These are phyloP conservation scores for Pectinophora gossypiella DNA, from an alignment of 1,140 invertebrate species.

Conservation along the genomic window DNA sequence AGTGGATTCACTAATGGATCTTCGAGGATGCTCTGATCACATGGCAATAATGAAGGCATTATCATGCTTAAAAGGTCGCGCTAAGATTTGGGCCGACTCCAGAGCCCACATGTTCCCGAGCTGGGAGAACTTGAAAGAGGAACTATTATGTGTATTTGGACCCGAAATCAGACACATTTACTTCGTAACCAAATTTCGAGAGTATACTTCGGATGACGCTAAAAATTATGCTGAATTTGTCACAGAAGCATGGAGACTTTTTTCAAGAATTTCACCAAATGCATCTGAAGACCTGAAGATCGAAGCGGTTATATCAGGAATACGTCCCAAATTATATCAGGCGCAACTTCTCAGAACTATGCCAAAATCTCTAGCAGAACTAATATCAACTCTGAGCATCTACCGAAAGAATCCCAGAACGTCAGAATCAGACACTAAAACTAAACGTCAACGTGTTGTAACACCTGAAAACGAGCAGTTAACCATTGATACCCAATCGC, in stretches of 20 bases:
- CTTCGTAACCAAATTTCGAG: slow-evolving; percentile 6
- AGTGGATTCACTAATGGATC: slow-evolving; percentile 7
- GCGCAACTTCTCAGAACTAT: slow-evolving; percentile 1
- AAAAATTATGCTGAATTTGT: slow-evolving; percentile 8
- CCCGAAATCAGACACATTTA: slow-evolving; percentile 2
- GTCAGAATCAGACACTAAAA: neutral
- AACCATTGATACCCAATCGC: neutral
- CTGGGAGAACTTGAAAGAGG: neutral
- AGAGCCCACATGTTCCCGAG: slow-evolving; percentile 1
- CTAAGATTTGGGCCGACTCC: slow-evolving; percentile 4
- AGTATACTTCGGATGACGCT: slow-evolving; percentile 8
- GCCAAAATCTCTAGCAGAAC: slow-evolving; percentile 4
- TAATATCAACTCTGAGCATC: neutral
- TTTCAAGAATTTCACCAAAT: slow-evolving; percentile 6
- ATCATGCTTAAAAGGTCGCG: slow-evolving; percentile 5
- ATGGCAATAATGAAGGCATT: slow-evolving; percentile 7
- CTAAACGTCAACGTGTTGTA: neutral
- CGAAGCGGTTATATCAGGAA: slow-evolving; percentile 9
- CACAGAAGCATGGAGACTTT: slow-evolving; percentile 4
- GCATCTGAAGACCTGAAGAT: slow-evolving; percentile 4
- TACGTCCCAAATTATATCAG: slow-evolving; percentile 6
- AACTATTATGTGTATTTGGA: neutral
- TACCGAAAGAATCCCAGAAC: slow-evolving; percentile 1
- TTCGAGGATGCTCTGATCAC: neutral
- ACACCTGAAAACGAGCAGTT: too few relatives aligned